Percentiles rank a stretch among this genome's conserved stretches.
Evolutionary conservation across 92 coral and sea anemone species (phyloP).

Genomic region (Palythoa heliodiscus): DNA sequence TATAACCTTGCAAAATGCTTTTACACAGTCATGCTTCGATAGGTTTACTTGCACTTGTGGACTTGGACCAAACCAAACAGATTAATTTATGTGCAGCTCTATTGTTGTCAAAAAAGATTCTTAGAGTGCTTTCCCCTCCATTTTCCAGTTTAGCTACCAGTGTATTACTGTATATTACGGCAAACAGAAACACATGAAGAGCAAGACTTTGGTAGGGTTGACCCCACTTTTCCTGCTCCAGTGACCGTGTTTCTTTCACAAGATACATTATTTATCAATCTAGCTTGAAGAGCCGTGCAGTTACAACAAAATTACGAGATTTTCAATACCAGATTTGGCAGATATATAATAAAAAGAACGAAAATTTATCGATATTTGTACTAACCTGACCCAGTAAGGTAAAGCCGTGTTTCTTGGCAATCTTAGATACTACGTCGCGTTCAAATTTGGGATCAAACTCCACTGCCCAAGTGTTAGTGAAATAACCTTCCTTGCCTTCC

Average conservation of each 20-base stretch:
- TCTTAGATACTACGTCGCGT: constrained; percentile 69
- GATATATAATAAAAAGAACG: background rate
- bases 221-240: constrained; percentile 5
- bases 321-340: background rate
- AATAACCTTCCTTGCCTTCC: constrained; percentile 91
- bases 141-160: no score
- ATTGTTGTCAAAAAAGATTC: no score
- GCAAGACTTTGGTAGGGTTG: background rate
- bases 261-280: constrained; percentile 24
- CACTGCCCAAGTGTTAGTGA: constrained; percentile 99
- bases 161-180: background rate
- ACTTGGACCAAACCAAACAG: background rate
- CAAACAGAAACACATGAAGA: background rate
- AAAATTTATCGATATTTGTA: background rate
- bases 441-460: constrained; percentile 87
- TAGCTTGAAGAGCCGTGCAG: background rate
- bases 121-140: no score
- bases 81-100: background rate
- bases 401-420: constrained; percentile 90
- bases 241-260: background rate
- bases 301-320: background rate
- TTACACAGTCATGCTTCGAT: background rate
- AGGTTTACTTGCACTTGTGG: background rate
- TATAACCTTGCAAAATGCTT: background rate
- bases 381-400: constrained; percentile 92